Base-by-base conservation (phyloP, 2,113 vertebrate species). In the Amblyornis subalaris region DNA sequence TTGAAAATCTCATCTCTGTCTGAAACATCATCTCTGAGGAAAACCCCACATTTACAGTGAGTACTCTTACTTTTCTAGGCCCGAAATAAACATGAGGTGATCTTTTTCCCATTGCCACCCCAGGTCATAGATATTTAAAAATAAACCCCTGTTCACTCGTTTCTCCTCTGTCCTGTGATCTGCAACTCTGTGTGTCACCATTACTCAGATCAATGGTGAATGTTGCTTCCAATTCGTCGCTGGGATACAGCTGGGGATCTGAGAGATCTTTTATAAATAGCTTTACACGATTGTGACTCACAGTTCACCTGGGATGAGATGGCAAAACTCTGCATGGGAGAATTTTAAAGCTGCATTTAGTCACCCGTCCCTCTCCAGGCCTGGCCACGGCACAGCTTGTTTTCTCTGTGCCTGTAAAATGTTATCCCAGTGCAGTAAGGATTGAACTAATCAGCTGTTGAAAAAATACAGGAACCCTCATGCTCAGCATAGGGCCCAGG, bases 221-320 rank as follows among this genome's bases (percentile, higher is more conserved):
- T 42, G 70, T 82, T 91, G 55, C 57, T 70, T 94, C 84, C n/a
- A 8, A 53, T 79, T 75, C 89, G 72, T 95, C 75, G 3, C 93
- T 92, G 84, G 51, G 85, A 73, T 91, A 67, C 73, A 88, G 78
- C 70, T 58, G 28, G 74, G 88, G 70, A 58, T 67, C 53, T 26
- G 36, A 54, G 38, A 61, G 58, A 11, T 20, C 36, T 51, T 71
- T 88, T 83, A 75, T 67, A 94, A 92, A 96, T 51, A 87, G 51
- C 47, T 90, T 92, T 77, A 24, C 74, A 58, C 70, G 66, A 9
- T 50, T 76, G 75, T 95, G 95, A 90, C 80, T 96, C 77, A 82
- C 55, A 12, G 53, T 70, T 86, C 62, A 95, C 67, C 73, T 88
- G 74, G 40, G 75, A 76, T 14, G 71, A 82, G 74, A 50, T 20